Base-by-base conservation (phyloP, 2,888 invertebrate species). In the Zhengitettix transpicula region DNA sequence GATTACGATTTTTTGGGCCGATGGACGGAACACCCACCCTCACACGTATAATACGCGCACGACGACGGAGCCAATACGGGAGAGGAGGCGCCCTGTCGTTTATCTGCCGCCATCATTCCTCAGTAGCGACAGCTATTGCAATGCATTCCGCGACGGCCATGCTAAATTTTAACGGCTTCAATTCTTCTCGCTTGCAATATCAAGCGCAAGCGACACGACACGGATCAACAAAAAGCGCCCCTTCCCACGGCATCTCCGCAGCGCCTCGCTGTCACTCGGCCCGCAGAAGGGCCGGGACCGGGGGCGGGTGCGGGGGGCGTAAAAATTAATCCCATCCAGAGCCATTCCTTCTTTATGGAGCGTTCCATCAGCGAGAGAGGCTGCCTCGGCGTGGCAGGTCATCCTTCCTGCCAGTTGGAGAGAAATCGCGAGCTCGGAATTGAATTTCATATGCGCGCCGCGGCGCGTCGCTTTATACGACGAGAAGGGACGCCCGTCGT, bases 391-490 rank as follows among this genome's bases (percentile, higher is more conserved):
- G 28, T 28, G 47, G 47, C 47, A 47, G 47, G 47, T 47, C 47
- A n/a, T 12, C 47, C 47, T 47, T n/a, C 47, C 14, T 47, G 47
- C 47, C 14, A 47, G 47, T 14, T 47, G 47, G 47, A n/a, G 47
- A 47, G 47, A n/a, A 47, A 47, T 47, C 47, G 47, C 47, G 47
- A 47, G 47, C 14, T n/a, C 47, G 47, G 60, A 60, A 60, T 60
- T 60, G 60, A 60, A 60, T 60, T 60, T 60, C 60, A 60, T 60
- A 60, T 58, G 60, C 60, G 60, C 47, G 60, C 47, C 60, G 55
- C 52, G 57, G 40, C 54, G 57, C 44, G 17, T 15, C 44, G 14
- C 56, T 56, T 47, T 47, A 47, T 47, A 47, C 47, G 47, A 47
- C 47, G 47, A 14, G 28, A 28, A 28, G 28, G 28, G 14, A n/a